These are phyloP conservation scores for Drosophila arizonae DNA, from an alignment of 1,140 invertebrate genomes.

Conservation along the genomic window DNA sequence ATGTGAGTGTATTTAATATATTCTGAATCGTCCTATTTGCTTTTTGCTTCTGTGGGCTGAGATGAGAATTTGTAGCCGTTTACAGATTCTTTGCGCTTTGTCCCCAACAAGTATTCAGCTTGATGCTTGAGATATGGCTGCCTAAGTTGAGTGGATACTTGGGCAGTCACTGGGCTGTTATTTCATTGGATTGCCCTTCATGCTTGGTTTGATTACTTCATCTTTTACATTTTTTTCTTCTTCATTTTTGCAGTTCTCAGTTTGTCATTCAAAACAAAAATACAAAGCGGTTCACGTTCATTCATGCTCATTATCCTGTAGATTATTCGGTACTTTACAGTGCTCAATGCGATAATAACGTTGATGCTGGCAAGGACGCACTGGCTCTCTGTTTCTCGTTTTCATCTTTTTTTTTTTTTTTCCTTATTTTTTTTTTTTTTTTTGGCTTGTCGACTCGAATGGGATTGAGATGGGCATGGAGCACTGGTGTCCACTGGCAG, in stretches of 20 bases:
- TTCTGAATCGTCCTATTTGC: neutral
- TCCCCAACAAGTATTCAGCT: constrained; percentile 47
- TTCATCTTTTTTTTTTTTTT: neutral
- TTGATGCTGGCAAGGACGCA: constrained; percentile 62
- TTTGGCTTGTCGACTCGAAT: constrained; percentile 25
- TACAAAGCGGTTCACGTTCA: constrained; percentile 62
- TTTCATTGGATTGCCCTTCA: constrained; percentile 40
- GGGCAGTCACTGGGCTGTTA: constrained; percentile 32
- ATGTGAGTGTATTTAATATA: too few relatives aligned
- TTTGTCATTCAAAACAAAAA: constrained; percentile 44
- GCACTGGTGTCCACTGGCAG: constrained; percentile 9
- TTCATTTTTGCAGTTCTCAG: neutral
- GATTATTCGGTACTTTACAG: constrained; percentile 77
- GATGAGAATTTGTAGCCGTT: constrained; percentile 35
- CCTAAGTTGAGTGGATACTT: constrained; percentile 57
- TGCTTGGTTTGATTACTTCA: constrained; percentile 13
- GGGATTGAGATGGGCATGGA: neutral
- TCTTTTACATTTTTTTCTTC: neutral
- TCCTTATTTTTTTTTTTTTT: neutral
- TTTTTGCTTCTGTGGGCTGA: neutral
- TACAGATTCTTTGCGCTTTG: constrained; percentile 25
- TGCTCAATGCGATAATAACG: constrained; percentile 77
- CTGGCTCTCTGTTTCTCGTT: neutral
- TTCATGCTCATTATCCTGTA: constrained; percentile 77
- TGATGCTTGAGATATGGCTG: constrained; percentile 54